phyloP scores from a whole-genome alignment of 2,113 vertebrate genomes.

The Mus spicilegus region DNA sequence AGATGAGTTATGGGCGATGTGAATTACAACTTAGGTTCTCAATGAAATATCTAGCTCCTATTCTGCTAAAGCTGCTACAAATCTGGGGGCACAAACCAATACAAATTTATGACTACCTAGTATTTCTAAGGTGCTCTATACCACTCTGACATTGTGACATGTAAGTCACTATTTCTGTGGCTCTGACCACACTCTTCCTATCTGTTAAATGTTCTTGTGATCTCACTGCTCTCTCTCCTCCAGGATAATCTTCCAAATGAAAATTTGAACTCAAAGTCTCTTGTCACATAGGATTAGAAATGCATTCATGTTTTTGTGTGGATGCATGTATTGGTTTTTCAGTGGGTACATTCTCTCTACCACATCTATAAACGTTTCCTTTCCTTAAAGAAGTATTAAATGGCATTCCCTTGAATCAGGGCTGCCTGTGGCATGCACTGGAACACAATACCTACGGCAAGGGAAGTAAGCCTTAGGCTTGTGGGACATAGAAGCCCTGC shows the following conservation, averaged over 20 bases:
- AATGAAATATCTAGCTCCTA: neutral
- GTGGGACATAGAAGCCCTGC: neutral
- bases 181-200: neutral
- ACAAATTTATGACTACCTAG: neutral
- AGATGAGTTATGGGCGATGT: neutral
- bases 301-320: neutral
- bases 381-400: constrained; percentile 18
- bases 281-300: neutral
- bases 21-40: neutral
- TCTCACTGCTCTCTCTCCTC: neutral
- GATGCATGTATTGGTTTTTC: neutral
- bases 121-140: neutral
- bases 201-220: neutral
- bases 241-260: neutral
- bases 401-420: neutral
- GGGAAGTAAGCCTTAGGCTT: neutral
- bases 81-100: neutral
- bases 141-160: neutral
- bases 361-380: neutral
- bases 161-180: neutral
- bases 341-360: neutral
- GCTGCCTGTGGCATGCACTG: neutral
- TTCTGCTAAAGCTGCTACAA: neutral
- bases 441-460: neutral
- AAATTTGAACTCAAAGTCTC: neutral